These are phyloP conservation scores for Papilio gigon DNA, from an alignment of 2,888 invertebrate species.

Conservation along the genomic window DNA sequence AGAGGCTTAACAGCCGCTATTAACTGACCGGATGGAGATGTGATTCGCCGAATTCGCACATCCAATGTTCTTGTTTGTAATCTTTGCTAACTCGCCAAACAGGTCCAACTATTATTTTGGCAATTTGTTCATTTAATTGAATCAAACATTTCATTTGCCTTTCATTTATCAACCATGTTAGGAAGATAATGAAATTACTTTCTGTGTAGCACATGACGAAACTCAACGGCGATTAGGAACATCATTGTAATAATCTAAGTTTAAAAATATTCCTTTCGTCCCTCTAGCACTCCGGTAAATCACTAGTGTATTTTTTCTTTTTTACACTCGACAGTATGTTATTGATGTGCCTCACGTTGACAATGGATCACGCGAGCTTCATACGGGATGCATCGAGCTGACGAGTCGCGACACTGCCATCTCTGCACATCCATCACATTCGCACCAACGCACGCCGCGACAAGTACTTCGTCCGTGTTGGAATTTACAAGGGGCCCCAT, in stretches of 20 bases:
- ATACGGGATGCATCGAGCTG: neutral
- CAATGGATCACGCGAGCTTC: neutral
- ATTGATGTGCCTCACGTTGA: neutral
- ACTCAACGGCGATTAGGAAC: no score
- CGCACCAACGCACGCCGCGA: neutral
- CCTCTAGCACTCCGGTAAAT: no score
- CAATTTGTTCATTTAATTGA: conserved; percentile 11
- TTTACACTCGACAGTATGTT: no score
- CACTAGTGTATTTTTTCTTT: no score
- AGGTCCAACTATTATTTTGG: neutral
- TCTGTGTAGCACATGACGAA: no score
- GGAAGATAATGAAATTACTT: neutral
- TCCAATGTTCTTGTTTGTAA: neutral
- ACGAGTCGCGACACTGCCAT: neutral
- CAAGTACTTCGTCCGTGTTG: conserved; percentile 3
- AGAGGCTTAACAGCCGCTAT: neutral
- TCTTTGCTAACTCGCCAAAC: neutral
- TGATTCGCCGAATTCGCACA: neutral
- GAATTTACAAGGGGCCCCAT: neutral
- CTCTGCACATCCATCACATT: neutral
- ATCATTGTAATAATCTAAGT: no score
- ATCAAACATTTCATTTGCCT: neutral
- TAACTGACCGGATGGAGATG: conserved; percentile 15
- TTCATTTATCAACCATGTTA: neutral
- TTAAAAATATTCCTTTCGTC: no score